phyloP scores from a whole-genome alignment of 2,797 vertebrate genomes.

The Ctenopoma kingsleyae region DNA sequence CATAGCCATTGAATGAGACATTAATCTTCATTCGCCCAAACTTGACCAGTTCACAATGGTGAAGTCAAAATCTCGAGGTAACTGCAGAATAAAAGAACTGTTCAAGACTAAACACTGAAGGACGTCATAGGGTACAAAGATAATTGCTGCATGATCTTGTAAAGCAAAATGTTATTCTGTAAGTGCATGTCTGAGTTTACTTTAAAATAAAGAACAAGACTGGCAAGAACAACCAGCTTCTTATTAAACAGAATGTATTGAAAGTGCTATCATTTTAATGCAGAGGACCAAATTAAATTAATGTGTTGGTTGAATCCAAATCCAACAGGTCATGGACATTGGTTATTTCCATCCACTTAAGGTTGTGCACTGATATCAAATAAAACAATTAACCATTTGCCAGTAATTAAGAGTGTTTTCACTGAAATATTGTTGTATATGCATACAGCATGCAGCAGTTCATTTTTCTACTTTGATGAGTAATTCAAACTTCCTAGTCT shows the following conservation, averaged over 20 bases:
- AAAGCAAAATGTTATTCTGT: not conserved
- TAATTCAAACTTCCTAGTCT: too few relatives aligned
- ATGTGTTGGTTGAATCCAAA: not conserved
- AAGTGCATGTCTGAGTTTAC: not conserved
- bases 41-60: not conserved
- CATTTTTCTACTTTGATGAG: not conserved
- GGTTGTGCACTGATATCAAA: too few relatives aligned
- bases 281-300: not conserved
- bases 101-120: not conserved
- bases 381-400: not conserved
- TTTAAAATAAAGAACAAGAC: not conserved
- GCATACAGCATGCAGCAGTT: not conserved
- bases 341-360: too few relatives aligned
- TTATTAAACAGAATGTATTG: too few relatives aligned
- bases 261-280: not conserved
- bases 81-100: slow-evolving; percentile 3
- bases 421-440: not conserved
- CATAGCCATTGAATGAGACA: slow-evolving; percentile 2
- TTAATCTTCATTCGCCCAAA: not conserved
- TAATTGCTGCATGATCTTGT: not conserved
- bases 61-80: slow-evolving; percentile 1
- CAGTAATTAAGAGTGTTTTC: not conserved
- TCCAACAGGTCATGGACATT: not conserved
- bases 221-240: not conserved
- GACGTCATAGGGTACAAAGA: not conserved